Evolutionary conservation across 2,888 invertebrate species (phyloP), one percentile per base, ranked within the genome.

Genomic region (Atherix ibis): DNA sequence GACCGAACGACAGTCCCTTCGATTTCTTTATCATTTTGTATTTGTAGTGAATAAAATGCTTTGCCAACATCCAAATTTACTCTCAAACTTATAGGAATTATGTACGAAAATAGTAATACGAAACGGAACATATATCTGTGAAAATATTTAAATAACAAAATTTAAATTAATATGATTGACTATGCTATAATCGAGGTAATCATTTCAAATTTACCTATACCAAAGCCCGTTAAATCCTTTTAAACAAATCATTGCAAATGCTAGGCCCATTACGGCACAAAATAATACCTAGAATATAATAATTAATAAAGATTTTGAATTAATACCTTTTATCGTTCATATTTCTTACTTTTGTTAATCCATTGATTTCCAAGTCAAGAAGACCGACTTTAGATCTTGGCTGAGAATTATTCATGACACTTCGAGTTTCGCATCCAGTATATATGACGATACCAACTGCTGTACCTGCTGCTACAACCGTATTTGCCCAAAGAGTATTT

Each of bases 61-160:
- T 99, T 98, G 2, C 95, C 97, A 87, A 99, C 89, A 52, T 98
- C 98, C 46, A 98, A 68, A 64, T 99, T 99, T 1, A 99, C 97
- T 42, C 98, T 70, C 51, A 98, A 73, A 65, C 95, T 94, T 48
- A 98, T 92, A 12, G 98, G 98, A 53, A 98, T 95, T 49, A 98
- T 98, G 64, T 98, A 99, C 0, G 98, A 98, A 65, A 98, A 98
- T 13, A 98, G 71, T 27, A 98, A 69, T 34, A 98, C 77, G 54
- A 98, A 98, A 51, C 98, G 70, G 65, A 97, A 92, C 69, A 95
- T 74, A 61, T 98, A 97, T 48, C 84, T 40, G 27, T 18, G 27
- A 5, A 19, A 3, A 5, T 9, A 24, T 17, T 29, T 5, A 27
- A 34, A 18, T 27, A 30, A n/a, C 17, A 10, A 16, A 26, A 13